These are phyloP conservation scores for Machaerirhynchus nigripectus DNA, from an alignment of 2,113 vertebrate species.

Conservation along the genomic window DNA sequence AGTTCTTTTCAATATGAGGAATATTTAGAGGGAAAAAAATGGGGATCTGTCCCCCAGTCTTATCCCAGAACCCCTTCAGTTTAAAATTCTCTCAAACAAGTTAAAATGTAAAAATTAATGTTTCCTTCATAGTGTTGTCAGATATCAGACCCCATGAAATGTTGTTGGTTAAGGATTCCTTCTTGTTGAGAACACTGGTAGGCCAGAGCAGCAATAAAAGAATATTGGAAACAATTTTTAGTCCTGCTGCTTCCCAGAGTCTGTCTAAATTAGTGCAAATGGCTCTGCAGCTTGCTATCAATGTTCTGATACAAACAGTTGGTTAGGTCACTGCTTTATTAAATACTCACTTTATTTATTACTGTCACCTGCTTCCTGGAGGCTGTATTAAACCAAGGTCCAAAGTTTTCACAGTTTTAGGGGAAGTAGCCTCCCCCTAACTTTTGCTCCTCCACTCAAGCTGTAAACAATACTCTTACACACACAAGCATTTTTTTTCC, in stretches of 20 bases:
- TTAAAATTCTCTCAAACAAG: not conserved
- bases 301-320: not conserved
- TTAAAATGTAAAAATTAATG: not conserved
- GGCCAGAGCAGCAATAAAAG: not conserved
- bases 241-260: not conserved
- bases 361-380: not conserved
- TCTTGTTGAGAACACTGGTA: not conserved
- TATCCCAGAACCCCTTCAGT: not conserved
- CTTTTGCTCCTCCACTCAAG: not conserved
- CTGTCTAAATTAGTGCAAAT: not conserved
- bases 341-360: not conserved
- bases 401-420: not conserved
- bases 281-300: not conserved
- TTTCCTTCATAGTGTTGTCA: not conserved
- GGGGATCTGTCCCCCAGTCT: accelerated
- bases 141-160: not conserved
- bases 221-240: not conserved
- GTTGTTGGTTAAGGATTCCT: not conserved
- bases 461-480: not conserved
- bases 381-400: not conserved
- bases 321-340: not conserved
- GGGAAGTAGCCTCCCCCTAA: not conserved
- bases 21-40: not conserved
- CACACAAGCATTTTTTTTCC: not conserved
- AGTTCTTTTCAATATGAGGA: not conserved